Conservation (phyloP, 1,140 invertebrate genomes). For the Drosophila tani region DNA sequence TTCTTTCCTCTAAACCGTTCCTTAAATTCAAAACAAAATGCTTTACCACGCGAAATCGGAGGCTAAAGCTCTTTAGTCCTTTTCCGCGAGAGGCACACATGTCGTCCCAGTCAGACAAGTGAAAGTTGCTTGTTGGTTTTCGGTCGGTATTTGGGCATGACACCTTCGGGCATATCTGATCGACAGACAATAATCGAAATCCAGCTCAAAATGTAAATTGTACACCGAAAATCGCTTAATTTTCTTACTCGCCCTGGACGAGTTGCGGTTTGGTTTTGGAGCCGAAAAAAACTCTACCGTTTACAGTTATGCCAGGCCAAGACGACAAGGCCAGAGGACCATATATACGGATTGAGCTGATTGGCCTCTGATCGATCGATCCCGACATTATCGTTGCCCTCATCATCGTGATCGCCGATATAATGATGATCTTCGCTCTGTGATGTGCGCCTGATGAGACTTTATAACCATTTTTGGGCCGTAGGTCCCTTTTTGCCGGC, state of each 20-base stretch:
- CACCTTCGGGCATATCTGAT: conserved; percentile 59
- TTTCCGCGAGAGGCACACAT: conserved; percentile 30
- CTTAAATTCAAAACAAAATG: conserved; percentile 64
- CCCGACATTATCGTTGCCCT: conserved; percentile 56
- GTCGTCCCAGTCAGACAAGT: conserved; percentile 51
- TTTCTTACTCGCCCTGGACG: conserved; percentile 34
- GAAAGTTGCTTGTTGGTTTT: conserved; percentile 60
- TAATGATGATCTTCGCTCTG: conserved; percentile 52
- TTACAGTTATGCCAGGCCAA: conserved; percentile 59
- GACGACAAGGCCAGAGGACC: conserved; percentile 18
- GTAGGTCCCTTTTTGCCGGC: conserved; percentile 59
- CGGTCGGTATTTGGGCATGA: conserved; percentile 48
- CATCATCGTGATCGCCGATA: conserved; percentile 36
- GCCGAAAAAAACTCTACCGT: conserved; percentile 50
- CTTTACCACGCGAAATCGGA: conserved; percentile 17
- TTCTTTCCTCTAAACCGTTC: not conserved
- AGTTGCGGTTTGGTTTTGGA: conserved; percentile 35
- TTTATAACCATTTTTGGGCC: conserved; percentile 74
- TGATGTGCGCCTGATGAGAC: conserved; percentile 73
- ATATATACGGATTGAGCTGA: conserved; percentile 24
- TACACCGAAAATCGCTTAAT: conserved; percentile 77
- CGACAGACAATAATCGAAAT: conserved; percentile 75
- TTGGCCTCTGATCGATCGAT: conserved; percentile 59
- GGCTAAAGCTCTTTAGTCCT: conserved; percentile 2
- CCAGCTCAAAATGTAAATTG: conserved; percentile 71